Conservation (phyloP, 2,797 vertebrate species). For the Gadopsis bispinosus region DNA sequence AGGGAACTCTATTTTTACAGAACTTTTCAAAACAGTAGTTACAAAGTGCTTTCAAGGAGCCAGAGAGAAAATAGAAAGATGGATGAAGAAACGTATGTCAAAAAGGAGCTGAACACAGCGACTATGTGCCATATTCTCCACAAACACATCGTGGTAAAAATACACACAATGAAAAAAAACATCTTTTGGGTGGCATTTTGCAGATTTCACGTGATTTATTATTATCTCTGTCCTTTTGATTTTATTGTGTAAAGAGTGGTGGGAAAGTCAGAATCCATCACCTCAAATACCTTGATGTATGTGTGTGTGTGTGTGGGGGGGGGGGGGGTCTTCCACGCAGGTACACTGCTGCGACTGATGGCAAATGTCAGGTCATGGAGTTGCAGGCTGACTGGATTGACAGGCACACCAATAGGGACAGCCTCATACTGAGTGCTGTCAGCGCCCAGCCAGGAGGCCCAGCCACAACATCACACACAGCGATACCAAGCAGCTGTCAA, state of each 20-base stretch:
- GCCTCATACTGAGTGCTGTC: conserved; percentile 69
- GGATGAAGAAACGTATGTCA: background rate
- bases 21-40: conserved; percentile 23
- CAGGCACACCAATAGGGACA: conserved; percentile 61
- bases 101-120: background rate
- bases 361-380: conserved; percentile 63
- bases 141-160: background rate
- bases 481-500: conserved; percentile 69
- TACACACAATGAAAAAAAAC: background rate
- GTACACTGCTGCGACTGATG: conserved; percentile 26
- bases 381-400: conserved; percentile 55
- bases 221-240: background rate
- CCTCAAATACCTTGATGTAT: background rate
- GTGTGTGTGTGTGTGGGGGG: background rate
- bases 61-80: conserved; percentile 8
- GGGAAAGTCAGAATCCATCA: background rate
- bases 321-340: conserved; percentile 18
- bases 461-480: conserved; percentile 52
- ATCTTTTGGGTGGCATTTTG: background rate
- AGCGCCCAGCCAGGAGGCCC: conserved; percentile 53
- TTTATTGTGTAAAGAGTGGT: background rate
- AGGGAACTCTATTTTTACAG: conserved; percentile 21
- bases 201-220: background rate
- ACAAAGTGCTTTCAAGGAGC: conserved; percentile 15
- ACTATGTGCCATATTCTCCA: background rate